Evolutionary conservation across 2,113 vertebrate species (phyloP).

Genomic region (Ranitomeya imitator): DNA sequence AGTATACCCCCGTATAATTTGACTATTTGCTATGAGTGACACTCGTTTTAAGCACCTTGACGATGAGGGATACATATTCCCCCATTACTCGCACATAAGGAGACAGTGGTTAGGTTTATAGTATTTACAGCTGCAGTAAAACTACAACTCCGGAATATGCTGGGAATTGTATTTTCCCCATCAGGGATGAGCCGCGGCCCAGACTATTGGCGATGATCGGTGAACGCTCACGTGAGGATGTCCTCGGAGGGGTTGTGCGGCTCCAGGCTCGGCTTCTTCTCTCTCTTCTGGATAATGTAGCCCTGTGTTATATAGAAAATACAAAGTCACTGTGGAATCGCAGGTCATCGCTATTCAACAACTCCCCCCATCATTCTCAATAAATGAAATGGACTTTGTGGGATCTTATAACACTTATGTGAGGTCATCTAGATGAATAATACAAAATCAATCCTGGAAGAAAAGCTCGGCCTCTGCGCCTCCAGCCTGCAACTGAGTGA

Average conservation of each 20-base stretch:
- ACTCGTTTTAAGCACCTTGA: too few species aligned
- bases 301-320: conserved; percentile 72
- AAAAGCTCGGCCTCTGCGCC: background rate
- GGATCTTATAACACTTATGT: too few species aligned
- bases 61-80: too few species aligned
- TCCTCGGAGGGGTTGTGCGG: conserved; percentile 82
- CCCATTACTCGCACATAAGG: too few species aligned
- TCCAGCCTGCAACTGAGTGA: background rate
- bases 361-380: too few species aligned
- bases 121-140: background rate
- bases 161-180: background rate
- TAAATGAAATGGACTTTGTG: too few species aligned
- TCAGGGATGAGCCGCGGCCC: background rate
- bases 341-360: too few species aligned
- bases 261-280: conserved; percentile 88
- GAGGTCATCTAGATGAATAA: too few species aligned
- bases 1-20: too few species aligned
- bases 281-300: conserved; percentile 92
- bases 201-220: background rate
- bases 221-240: conserved; percentile 86
- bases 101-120: background rate
- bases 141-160: background rate
- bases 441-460: too few species aligned
- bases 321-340: background rate
- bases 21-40: too few species aligned